Conservation (phyloP, 2,888 invertebrate genomes). For the Chouioia cunea region DNA sequence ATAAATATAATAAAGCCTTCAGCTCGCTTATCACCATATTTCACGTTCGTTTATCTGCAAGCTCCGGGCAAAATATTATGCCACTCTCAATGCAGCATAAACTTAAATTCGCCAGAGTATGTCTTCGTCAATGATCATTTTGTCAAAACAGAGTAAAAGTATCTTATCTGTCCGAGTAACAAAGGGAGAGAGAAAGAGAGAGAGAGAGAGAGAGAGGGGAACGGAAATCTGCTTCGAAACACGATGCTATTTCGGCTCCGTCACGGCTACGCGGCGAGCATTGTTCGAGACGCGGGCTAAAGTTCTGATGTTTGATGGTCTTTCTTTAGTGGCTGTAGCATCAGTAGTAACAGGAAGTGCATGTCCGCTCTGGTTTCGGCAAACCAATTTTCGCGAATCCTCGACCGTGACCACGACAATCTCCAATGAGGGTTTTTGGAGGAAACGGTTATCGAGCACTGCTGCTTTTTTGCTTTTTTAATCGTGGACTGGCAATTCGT, state of each 20-base stretch:
- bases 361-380: slow-evolving; percentile 38
- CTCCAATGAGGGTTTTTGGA: slow-evolving; percentile 6
- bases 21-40: too few species aligned
- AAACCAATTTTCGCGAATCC: slow-evolving; percentile 22
- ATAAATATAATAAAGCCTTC: too few species aligned
- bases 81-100: too few species aligned
- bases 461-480: too few species aligned
- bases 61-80: too few species aligned
- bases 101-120: too few species aligned
- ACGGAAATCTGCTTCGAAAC: slow-evolving; percentile 40
- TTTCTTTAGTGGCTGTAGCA: not conserved
- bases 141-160: too few species aligned
- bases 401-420: slow-evolving; percentile 30
- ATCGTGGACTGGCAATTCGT: slow-evolving; percentile 5
- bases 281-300: too few species aligned
- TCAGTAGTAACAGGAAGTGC: slow-evolving; percentile 48
- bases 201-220: not conserved
- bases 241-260: slow-evolving; percentile 54
- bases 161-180: too few species aligned
- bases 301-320: not conserved
- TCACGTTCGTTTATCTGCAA: too few species aligned
- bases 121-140: too few species aligned
- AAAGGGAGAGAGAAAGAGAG: not conserved
- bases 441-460: too few species aligned
- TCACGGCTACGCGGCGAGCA: not conserved